phyloP scores from a whole-genome alignment of 2,888 invertebrate genomes.

The Parnassius mnemosyne region DNA sequence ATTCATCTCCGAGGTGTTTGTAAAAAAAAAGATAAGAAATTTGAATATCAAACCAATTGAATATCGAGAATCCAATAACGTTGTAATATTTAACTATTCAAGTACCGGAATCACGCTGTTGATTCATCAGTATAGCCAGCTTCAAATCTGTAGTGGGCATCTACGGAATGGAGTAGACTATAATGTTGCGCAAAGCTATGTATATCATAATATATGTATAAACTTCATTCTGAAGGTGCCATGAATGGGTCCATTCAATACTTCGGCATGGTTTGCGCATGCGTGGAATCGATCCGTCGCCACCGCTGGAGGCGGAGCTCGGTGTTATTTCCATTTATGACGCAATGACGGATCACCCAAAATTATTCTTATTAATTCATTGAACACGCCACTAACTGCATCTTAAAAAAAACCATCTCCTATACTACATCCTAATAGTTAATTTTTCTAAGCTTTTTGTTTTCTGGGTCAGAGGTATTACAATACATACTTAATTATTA shows the following conservation, averaged over 20 bases:
- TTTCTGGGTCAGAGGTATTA: too few relatives aligned
- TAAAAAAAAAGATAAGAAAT: too few relatives aligned
- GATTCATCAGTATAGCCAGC: conserved; percentile 6
- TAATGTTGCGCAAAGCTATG: conserved; percentile 8
- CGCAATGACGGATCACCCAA: conserved; percentile 9
- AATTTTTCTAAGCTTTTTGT: too few relatives aligned
- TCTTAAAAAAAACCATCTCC: background rate
- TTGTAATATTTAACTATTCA: background rate
- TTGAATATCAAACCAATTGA: too few relatives aligned
- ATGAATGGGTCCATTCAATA: conserved; percentile 73
- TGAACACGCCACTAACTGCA: background rate
- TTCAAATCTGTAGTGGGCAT: conserved; percentile 8
- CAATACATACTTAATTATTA: too few relatives aligned
- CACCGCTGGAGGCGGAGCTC: conserved; percentile 35
- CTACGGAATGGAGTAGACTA: conserved; percentile 10
- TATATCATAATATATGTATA: conserved; percentile 10
- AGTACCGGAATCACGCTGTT: background rate
- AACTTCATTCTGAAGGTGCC: conserved; percentile 63
- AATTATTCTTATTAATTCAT: conserved; percentile 15
- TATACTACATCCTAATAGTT: too few relatives aligned
- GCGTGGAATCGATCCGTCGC: conserved; percentile 58
- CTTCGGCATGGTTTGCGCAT: conserved; percentile 46
- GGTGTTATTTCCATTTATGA: conserved; percentile 30
- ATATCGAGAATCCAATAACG: background rate
- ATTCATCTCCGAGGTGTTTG: too few relatives aligned